Conservation (phyloP, 2,888 invertebrate genomes). For the Ferrisia virgata region DNA sequence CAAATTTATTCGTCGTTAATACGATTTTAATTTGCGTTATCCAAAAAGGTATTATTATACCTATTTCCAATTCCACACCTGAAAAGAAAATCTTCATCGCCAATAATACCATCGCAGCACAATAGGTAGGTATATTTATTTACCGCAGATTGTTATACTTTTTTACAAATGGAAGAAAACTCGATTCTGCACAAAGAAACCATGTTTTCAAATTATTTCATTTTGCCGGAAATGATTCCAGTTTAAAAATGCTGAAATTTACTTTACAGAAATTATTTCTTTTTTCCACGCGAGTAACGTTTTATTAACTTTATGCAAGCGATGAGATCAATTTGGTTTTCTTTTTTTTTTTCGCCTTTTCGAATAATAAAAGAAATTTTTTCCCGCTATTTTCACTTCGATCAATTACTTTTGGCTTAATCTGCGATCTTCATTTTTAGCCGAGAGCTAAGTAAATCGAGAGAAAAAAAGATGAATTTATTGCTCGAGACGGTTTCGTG, state of each 20-base stretch:
- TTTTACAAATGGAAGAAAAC: not conserved
- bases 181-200: not conserved
- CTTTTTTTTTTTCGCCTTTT: too few relatives aligned
- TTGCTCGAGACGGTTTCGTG: not conserved
- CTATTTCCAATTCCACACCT: not conserved
- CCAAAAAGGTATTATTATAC: not conserved
- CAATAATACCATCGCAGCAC: not conserved
- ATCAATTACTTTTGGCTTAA: not conserved
- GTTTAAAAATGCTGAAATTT: not conserved
- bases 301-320: not conserved
- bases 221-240: not conserved
- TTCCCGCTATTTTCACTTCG: not conserved
- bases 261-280: not conserved
- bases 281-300: not conserved
- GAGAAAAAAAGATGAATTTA: not conserved
- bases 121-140: not conserved
- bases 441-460: not conserved
- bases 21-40: not conserved
- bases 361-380: not conserved
- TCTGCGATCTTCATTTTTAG: not conserved
- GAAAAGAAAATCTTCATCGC: not conserved
- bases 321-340: not conserved
- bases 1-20: not conserved
- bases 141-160: not conserved
- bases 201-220: not conserved